Percentiles rank a stretch among this genome's conserved stretches.
These are phyloP conservation scores for Avahi laniger DNA, from an alignment of 2,797 vertebrate genomes.

Conservation along the genomic window DNA sequence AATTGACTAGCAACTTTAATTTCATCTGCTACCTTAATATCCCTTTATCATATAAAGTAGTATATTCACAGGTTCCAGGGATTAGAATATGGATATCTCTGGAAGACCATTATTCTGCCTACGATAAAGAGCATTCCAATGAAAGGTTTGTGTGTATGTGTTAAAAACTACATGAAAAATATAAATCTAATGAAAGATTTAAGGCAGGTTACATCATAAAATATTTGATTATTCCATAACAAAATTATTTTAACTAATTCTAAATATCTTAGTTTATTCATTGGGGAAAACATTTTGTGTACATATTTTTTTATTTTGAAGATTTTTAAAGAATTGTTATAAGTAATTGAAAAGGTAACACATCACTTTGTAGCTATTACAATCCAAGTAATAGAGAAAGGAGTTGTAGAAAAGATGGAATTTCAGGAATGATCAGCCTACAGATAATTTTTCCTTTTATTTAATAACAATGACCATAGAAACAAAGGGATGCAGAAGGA, in stretches of 20 bases:
- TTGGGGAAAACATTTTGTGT: background rate
- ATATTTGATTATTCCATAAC: background rate
- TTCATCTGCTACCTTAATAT: background rate
- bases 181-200: background rate
- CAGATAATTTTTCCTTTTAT: background rate
- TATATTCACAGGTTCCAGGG: background rate
- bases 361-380: background rate
- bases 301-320: background rate
- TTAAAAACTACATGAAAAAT: background rate
- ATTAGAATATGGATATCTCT: background rate
- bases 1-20: background rate
- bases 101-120: background rate
- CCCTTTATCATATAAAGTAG: background rate
- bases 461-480: background rate
- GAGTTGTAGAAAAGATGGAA: background rate
- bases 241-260: conserved; percentile 11
- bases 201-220: background rate
- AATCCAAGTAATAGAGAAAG: background rate
- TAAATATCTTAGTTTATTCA: background rate
- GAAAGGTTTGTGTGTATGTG: background rate
- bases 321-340: background rate
- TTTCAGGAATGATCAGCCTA: background rate
- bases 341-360: background rate
- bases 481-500: background rate
- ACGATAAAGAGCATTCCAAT: background rate